Conservation (phyloP, 2,113 vertebrate species). For the Spermophilus dauricus region DNA sequence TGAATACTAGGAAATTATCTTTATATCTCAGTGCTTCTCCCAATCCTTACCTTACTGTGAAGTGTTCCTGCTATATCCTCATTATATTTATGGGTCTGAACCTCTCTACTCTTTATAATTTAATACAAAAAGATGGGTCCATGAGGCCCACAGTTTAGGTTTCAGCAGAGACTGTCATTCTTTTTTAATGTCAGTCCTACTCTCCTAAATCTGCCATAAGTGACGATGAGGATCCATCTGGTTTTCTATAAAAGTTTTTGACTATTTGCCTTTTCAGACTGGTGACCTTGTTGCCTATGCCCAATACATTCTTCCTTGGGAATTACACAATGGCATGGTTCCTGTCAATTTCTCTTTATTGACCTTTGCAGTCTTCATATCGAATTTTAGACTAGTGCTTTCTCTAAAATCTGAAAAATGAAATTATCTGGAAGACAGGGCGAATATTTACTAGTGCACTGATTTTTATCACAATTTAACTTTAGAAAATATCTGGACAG, state of each 20-base stretch:
- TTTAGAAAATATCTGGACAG: not conserved
- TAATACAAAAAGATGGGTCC: not conserved
- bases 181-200: not conserved
- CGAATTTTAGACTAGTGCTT: constrained; percentile 5
- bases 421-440: not conserved
- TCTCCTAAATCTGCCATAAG: not conserved
- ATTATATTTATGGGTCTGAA: not conserved
- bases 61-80: not conserved
- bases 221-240: not conserved
- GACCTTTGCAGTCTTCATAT: not conserved
- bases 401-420: constrained; percentile 63
- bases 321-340: not conserved
- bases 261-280: not conserved
- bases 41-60: not conserved
- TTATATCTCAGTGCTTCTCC: not conserved
- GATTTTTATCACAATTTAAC: constrained; percentile 9
- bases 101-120: not conserved
- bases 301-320: not conserved
- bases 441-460: not conserved
- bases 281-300: not conserved
- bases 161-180: not conserved
- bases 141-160: too few relatives aligned
- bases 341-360: not conserved
- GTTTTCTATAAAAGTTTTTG: not conserved
- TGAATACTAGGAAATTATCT: not conserved